Evolutionary conservation across 2,797 vertebrate species (phyloP).

Genomic region (Microtus agrestis): DNA sequence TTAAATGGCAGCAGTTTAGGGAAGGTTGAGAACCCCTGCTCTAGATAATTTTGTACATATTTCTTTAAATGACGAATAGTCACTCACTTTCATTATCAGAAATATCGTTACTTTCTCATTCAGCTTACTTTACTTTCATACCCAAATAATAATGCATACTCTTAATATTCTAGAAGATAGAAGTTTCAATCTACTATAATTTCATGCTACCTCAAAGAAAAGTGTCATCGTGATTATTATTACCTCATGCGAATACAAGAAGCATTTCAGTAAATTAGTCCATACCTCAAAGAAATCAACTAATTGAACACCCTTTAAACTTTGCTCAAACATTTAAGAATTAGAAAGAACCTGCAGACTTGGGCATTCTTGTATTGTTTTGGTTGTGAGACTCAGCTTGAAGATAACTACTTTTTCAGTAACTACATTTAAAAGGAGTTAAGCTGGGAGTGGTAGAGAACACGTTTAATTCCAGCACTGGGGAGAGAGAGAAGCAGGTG

Average conservation of each 20-base stretch:
- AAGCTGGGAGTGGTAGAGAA: neutral
- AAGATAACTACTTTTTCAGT: constrained; percentile 7
- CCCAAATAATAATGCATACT: neutral
- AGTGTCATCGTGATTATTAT: constrained; percentile 23
- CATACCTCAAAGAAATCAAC: neutral
- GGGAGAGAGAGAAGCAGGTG: neutral
- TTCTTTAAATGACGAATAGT: neutral
- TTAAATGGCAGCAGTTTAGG: neutral
- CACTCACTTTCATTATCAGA: neutral
- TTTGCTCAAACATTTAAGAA: constrained; percentile 35
- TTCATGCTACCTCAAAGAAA: neutral
- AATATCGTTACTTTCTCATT: constrained; percentile 28
- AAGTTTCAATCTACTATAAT: neutral
- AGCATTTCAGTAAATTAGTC: neutral
- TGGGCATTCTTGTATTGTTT: neutral
- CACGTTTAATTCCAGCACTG: neutral
- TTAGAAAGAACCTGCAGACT: constrained; percentile 10
- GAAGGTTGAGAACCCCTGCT: neutral
- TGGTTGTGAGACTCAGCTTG: constrained; percentile 26
- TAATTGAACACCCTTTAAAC: neutral
- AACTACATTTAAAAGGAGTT: neutral
- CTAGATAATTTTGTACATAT: neutral
- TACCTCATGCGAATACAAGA: neutral
- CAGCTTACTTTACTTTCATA: neutral
- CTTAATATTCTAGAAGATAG: neutral